Base-by-base conservation (phyloP, 2,797 vertebrate genomes). In the Cryptoblepharus egeriae region DNA sequence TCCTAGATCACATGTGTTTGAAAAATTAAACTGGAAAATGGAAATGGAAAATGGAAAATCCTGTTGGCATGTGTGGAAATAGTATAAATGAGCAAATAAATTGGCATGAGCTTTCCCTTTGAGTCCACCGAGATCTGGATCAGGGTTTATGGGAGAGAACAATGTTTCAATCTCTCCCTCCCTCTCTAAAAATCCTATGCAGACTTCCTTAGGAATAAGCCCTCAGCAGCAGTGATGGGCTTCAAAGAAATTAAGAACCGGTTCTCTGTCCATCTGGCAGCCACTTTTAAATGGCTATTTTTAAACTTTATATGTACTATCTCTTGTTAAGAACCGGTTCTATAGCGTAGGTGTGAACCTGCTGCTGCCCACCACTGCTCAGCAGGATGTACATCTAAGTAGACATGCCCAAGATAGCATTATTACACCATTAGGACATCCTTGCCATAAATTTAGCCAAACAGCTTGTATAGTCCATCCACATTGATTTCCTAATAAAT, bases 401-500 rank as follows among this genome's bases (percentile, higher is more conserved):
- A 52, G 49, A 18, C 49, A 52, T 18, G 13, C 49, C 49, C 18
- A 52, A 2, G 4, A 52, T 52, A 15, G 15, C 57, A 22, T 5
- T 24, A 3, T 58, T 68, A 74, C 63, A 70, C 58, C 58, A 57
- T 35, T 74, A 76, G 70, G 70, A 58, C 32, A 37, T 60, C 61
- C 52, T 74, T 79, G 57, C 52, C 76, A 73, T 63, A 61, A 42
- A 73, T 20, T 16, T 79, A 35, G 20, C 42, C 61, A 74, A 35
- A 58, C 35, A 45, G 55, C 55, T n/a, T 45, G 4, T 32, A 74
- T n/a, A 84, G 55, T 70, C 71, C 63, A 79, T 52, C 71, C 70
- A 52, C 72, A 60, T 55, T 74, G 71, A 74, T 74, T 73, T 32
- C 75, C 18, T 70, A 63, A 82, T 77, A 77, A 16, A 70, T 32